Evolutionary conservation across 2,888 invertebrate genomes (phyloP).

Genomic region (Chalcis sispes): DNA sequence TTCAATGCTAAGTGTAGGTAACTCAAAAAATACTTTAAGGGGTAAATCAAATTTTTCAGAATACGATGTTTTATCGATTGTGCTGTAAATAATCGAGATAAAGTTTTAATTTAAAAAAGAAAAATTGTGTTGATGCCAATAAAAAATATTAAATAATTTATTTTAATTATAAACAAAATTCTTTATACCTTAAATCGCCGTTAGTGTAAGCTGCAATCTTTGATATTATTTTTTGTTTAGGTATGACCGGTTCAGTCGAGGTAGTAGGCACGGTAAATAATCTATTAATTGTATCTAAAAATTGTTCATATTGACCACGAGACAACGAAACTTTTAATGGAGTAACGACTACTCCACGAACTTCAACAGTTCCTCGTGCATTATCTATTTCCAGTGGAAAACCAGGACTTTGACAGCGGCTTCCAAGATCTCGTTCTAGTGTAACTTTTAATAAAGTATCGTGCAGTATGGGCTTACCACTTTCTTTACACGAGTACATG

Average conservation of each 20-base stretch:
- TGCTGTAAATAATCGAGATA: background rate
- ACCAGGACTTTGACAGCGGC: conserved; percentile 63
- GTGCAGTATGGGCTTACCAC: conserved; percentile 91
- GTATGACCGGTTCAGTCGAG: conserved; percentile 70
- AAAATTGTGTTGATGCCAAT: background rate
- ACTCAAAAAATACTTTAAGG: conserved; percentile 82
- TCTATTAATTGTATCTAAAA: conserved; percentile 83
- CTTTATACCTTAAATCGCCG: conserved; percentile 5
- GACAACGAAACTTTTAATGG: conserved; percentile 91
- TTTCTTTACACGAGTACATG: conserved; percentile 84
- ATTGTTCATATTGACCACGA: conserved; percentile 92
- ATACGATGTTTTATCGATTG: conserved; percentile 63
- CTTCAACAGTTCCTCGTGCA: conserved; percentile 68
- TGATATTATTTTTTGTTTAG: conserved; percentile 65
- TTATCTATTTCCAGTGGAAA: conserved; percentile 64
- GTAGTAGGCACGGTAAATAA: conserved; percentile 71
- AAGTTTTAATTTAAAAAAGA: background rate
- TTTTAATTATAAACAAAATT: background rate
- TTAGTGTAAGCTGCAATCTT: conserved; percentile 65
- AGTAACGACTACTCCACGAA: conserved; percentile 86
- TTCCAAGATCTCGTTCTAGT: conserved; percentile 77
- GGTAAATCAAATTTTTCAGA: conserved; percentile 70
- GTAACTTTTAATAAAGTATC: conserved; percentile 89
- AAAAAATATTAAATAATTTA: background rate
- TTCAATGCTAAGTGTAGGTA: conserved; percentile 86